phyloP scores from a whole-genome alignment of 2,888 invertebrate species.

The Dynastes hyllus region DNA sequence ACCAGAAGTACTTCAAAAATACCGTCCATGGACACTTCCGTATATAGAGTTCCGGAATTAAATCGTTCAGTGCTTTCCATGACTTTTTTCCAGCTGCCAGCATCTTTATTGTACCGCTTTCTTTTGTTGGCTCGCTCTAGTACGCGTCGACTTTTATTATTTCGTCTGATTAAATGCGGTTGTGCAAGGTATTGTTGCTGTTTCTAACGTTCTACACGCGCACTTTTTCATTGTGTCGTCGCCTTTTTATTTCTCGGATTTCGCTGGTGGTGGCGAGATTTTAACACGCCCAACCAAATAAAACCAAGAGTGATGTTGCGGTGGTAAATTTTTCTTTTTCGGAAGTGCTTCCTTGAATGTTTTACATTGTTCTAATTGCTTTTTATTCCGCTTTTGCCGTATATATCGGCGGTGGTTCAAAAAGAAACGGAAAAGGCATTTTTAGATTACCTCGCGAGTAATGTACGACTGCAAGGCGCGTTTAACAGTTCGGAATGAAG shows the following conservation, averaged over 20 bases:
- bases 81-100: constrained; percentile 47
- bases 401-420: not conserved
- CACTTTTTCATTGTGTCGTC: constrained; percentile 36
- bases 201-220: constrained; percentile 28
- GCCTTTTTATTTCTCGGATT: constrained; percentile 9
- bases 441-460: constrained; percentile 31
- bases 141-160: constrained; percentile 61
- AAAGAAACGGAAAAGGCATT: constrained; percentile 14
- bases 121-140: constrained; percentile 57
- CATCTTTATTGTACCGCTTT: constrained; percentile 60
- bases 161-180: constrained; percentile 64
- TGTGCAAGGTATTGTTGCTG: constrained; percentile 42
- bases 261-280: constrained; percentile 1
- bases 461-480: constrained; percentile 23
- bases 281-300: constrained; percentile 32
- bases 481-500: constrained; percentile 37
- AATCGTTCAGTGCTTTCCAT: constrained; percentile 29
- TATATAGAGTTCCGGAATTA: not conserved
- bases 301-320: constrained; percentile 42
- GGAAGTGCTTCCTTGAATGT: constrained; percentile 11
- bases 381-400: constrained; percentile 18
- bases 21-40: not conserved
- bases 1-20: not conserved
- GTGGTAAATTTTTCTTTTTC: constrained; percentile 33
- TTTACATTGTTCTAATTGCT: constrained; percentile 40